phyloP scores from a whole-genome alignment of 1,140 invertebrate genomes.

The Tyrophagus putrescentiae region DNA sequence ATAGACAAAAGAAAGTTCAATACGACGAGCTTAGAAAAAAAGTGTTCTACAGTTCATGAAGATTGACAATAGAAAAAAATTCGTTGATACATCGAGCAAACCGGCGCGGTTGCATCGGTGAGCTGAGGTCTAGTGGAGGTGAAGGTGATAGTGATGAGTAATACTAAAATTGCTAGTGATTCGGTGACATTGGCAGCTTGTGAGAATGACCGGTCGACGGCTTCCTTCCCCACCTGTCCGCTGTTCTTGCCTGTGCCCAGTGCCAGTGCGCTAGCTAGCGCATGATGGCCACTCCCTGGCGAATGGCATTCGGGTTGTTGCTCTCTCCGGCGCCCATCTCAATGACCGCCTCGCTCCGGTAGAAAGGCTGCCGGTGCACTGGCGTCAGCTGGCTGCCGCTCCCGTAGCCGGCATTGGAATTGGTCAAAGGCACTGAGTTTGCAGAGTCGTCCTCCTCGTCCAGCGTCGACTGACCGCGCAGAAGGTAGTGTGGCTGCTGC shows the following conservation, averaged over 20 bases:
- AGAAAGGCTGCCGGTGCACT: slow-evolving; percentile 20
- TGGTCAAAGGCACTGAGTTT: neutral
- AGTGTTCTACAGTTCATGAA: too few relatives aligned
- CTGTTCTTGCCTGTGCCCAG: too few relatives aligned
- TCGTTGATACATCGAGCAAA: neutral
- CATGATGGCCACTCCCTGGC: slow-evolving; percentile 3
- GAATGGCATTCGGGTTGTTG: neutral
- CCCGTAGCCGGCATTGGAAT: slow-evolving; percentile 10
- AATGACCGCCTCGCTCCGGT: slow-evolving; percentile 46
- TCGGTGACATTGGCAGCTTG: neutral
- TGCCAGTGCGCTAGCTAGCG: neutral
- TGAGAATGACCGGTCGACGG: neutral
- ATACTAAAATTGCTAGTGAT: neutral
- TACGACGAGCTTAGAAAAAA: too few relatives aligned
- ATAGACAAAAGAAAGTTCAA: too few relatives aligned
- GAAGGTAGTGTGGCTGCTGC: neutral
- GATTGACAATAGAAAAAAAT: slow-evolving; percentile 4
- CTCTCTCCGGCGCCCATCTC: slow-evolving; percentile 37
- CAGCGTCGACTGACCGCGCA: slow-evolving; percentile 13
- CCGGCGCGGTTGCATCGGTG: too few relatives aligned
- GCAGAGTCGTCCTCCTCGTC: slow-evolving; percentile 15
- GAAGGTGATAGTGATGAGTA: neutral
- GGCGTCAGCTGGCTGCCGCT: neutral
- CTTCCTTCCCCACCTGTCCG: too few relatives aligned
- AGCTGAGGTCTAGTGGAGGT: slow-evolving; percentile 3